Percentiles rank a stretch among this genome's conserved stretches.
Evolutionary conservation across 2,113 vertebrate species (phyloP).

Genomic region (Labeo catla): DNA sequence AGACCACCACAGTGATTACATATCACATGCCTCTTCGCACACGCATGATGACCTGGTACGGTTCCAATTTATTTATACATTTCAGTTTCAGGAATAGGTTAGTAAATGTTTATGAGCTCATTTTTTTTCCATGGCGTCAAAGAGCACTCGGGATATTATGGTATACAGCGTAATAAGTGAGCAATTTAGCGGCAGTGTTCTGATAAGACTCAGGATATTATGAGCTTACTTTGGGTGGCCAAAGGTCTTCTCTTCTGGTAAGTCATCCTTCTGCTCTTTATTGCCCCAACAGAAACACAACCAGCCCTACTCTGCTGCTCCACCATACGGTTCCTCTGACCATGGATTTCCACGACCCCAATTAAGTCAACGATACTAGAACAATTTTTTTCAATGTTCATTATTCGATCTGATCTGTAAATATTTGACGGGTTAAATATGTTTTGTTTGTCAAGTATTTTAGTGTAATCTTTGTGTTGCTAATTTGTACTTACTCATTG

Average conservation of each 20-base stretch:
- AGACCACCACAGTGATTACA: conserved; percentile 11
- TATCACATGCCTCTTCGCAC: neutral
- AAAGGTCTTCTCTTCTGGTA: neutral
- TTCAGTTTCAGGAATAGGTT: neutral
- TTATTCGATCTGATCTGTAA: neutral
- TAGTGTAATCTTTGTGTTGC: neutral
- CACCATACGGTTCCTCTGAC: neutral
- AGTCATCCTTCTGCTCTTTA: neutral
- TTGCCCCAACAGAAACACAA: neutral
- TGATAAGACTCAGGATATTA: neutral
- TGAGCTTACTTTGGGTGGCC: neutral
- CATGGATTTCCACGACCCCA: conserved; percentile 25
- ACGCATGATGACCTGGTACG: conserved; percentile 32
- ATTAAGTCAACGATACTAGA: neutral
- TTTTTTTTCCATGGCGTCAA: neutral
- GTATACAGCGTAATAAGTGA: neutral
- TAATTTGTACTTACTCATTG: neutral
- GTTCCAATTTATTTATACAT: neutral
- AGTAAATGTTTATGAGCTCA: neutral
- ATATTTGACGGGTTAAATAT: neutral
- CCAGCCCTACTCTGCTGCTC: neutral
- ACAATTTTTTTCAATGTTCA: neutral
- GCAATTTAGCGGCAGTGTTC: neutral
- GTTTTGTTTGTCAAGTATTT: neutral
- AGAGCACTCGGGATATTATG: neutral